Evolutionary conservation across 2,888 invertebrate genomes (phyloP), one percentile per base, ranked within the genome.

Genomic region (Proisotoma minuta): DNA sequence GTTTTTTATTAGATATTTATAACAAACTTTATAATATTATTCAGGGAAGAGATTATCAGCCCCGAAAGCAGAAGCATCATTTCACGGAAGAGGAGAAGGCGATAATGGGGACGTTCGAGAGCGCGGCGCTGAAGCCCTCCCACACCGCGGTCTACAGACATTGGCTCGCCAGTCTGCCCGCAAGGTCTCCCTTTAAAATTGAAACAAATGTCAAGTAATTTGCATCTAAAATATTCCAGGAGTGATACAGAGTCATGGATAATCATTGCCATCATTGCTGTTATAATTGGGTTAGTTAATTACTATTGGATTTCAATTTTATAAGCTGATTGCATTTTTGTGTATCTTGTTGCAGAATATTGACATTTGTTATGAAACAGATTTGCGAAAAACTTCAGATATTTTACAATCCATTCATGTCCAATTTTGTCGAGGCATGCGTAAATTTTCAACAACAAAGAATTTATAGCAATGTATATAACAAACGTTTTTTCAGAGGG

Each of bases 221-320:
- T 50, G 24, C 29, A 23, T 49, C n/a, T 15, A 56, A 51, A 20
- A 24, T 59, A 26, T 20, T 51, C 0, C 52, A 62, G 62, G 29
- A 56, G 74, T 43, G 75, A 76, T 64, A 68, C 75, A 62, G 77
- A 77, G 57, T 70, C 76, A 15, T 78, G 78, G 78, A 54, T 76
- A 1, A 75, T 77, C 71, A 77, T 78, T 75, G 76, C 75, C 1
- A 40, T 77, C n/a, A 78, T 77, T 60, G 77, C 77, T 0, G 73
- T 78, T 47, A 65, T 71, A 28, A 75, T 77, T 52, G 78, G 78
- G 3, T n/a, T n/a, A n/a, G n/a, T n/a, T n/a, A n/a, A n/a, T n/a
- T n/a, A n/a, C n/a, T n/a, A n/a, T n/a, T n/a, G n/a, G n/a, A n/a
- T n/a, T n/a, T n/a, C n/a, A n/a, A n/a, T n/a, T n/a, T n/a, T n/a